These are phyloP conservation scores for Agrochola macilenta DNA, from an alignment of 2,888 invertebrate genomes.

Conservation along the genomic window DNA sequence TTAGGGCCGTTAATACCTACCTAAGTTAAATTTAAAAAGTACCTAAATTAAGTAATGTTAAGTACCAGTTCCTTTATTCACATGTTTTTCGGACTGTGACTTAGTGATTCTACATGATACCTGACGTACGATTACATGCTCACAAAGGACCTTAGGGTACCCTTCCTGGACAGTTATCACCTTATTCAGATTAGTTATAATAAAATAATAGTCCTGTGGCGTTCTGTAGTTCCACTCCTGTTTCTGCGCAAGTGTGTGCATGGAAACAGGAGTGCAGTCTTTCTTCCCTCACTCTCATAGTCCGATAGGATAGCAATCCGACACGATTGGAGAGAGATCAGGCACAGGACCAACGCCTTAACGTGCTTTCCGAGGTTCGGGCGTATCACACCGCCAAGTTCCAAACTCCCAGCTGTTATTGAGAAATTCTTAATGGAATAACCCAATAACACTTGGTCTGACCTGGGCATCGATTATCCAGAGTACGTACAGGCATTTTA, in stretches of 20 bases:
- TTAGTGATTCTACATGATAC: no score
- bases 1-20: neutral
- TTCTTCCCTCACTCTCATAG: neutral
- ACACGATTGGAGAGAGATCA: no score
- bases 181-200: neutral
- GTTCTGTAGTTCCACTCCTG: no score
- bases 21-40: neutral
- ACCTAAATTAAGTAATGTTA: neutral
- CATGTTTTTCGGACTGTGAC: neutral
- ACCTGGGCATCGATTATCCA: neutral
- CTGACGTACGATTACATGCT: neutral
- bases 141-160: neutral
- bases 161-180: neutral
- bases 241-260: neutral
- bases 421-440: neutral
- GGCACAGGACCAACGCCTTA: neutral
- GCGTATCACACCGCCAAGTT: neutral
- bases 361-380: neutral
- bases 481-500: neutral
- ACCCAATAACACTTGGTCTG: neutral
- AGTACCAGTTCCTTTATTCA: neutral
- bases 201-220: neutral
- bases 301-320: no score
- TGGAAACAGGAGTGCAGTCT: neutral
- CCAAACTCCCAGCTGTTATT: neutral